Conservation (phyloP, 2,113 vertebrate genomes). For the Mustelus asterias region DNA sequence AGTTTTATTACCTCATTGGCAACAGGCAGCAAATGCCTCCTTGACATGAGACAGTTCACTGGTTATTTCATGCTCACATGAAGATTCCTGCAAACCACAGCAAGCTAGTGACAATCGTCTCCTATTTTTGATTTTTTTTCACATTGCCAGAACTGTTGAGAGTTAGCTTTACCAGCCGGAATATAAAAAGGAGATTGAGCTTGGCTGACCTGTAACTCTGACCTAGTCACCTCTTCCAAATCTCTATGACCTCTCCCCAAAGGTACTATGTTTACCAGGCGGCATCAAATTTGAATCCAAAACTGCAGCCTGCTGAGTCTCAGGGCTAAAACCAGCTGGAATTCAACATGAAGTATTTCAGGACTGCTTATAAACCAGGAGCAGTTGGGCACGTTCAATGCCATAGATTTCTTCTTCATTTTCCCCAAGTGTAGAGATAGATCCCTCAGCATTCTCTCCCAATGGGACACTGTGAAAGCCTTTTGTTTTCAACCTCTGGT, state of each 20-base stretch:
- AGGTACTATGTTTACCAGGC: neutral
- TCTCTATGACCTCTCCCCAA: neutral
- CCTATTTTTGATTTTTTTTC: neutral
- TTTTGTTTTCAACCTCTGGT: neutral
- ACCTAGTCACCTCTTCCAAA: neutral
- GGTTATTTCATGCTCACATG: neutral
- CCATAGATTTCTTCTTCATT: neutral
- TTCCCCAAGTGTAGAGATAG: neutral
- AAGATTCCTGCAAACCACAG: neutral
- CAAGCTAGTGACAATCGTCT: neutral
- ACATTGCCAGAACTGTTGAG: neutral
- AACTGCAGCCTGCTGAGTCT: neutral
- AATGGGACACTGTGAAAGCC: neutral
- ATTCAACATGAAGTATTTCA: neutral
- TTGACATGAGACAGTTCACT: neutral
- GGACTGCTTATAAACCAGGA: neutral
- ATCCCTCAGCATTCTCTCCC: neutral
- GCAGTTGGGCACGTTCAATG: neutral
- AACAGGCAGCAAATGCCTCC: neutral
- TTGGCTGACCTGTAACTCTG: neutral
- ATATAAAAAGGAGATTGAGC: neutral
- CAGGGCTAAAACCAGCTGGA: neutral
- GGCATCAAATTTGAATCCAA: neutral
- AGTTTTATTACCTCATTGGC: neutral
- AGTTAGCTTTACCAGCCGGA: neutral